Conservation (phyloP, 64 coral and sea anemone genomes). For the Trachythela sp. region DNA sequence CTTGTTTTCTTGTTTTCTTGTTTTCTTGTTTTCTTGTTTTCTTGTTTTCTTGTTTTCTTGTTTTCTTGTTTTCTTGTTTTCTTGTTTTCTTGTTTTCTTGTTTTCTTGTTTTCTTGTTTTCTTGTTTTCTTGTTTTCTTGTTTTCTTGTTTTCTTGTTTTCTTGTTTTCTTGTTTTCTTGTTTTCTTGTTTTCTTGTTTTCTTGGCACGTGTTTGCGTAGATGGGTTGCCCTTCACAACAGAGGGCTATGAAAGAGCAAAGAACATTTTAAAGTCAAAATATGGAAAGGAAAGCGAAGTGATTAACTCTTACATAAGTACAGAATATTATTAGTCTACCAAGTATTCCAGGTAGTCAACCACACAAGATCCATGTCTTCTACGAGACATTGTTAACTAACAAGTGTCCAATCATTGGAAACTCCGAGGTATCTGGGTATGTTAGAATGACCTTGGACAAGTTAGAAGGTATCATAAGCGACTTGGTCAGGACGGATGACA, state of each 20-base stretch:
- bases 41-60: too few relatives aligned
- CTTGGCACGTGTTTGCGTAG: not conserved
- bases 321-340: not conserved
- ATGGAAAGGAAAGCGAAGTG: not conserved
- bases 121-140: too few relatives aligned
- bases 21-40: too few relatives aligned
- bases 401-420: not conserved
- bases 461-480: not conserved
- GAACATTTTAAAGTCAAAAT: not conserved
- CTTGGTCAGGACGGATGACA: not conserved
- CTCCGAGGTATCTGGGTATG: not conserved
- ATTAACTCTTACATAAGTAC: not conserved
- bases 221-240: not conserved
- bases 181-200: too few relatives aligned
- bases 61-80: too few relatives aligned
- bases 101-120: too few relatives aligned
- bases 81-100: too few relatives aligned
- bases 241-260: slow-evolving; percentile 25
- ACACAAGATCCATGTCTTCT: not conserved
- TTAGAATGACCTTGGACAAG: not conserved
- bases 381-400: not conserved
- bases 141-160: too few relatives aligned
- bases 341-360: not conserved
- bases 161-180: too few relatives aligned
- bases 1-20: too few relatives aligned